These are phyloP conservation scores for Nyctalus aviator DNA, from an alignment of 2,797 vertebrate species.

Conservation along the genomic window DNA sequence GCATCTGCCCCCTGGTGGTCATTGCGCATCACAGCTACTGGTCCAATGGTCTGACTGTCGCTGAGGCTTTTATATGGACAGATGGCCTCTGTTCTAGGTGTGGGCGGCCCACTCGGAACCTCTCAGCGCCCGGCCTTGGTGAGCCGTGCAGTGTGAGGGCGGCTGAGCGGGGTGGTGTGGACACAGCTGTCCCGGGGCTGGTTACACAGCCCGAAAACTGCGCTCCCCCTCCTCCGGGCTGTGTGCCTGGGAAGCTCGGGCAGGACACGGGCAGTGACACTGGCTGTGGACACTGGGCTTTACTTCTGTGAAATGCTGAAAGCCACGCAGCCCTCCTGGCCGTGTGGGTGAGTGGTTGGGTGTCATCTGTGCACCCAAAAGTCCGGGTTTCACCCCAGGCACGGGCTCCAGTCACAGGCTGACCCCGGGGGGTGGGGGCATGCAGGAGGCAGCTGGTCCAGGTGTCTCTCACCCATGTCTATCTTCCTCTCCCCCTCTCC, in stretches of 20 bases:
- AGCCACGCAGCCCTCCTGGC: not conserved
- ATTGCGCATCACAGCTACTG: too few relatives aligned
- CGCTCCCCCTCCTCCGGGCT: not conserved
- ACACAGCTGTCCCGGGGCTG: not conserved
- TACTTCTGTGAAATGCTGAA: constrained; percentile 8
- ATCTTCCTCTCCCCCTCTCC: not conserved
- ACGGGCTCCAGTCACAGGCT: too few relatives aligned
- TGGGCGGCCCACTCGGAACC: too few relatives aligned
- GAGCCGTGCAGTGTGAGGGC: not conserved
- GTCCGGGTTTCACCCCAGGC: not conserved
- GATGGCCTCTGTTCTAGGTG: too few relatives aligned
- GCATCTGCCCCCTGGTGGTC: too few relatives aligned
- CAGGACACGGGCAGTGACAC: not conserved
- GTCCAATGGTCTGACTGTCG: too few relatives aligned
- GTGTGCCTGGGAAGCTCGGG: not conserved
- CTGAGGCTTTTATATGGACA: too few relatives aligned
- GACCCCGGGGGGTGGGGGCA: too few relatives aligned
- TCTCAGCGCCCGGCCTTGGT: not conserved
- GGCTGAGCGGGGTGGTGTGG: not conserved
- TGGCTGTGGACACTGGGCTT: not conserved
- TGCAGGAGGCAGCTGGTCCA: not conserved
- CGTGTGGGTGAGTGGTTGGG: not conserved
- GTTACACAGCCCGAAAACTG: not conserved
- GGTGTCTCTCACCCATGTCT: not conserved
- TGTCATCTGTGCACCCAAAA: not conserved